These are phyloP conservation scores for Scopus umbretta DNA, from an alignment of 2,113 vertebrate species.

Conservation along the genomic window DNA sequence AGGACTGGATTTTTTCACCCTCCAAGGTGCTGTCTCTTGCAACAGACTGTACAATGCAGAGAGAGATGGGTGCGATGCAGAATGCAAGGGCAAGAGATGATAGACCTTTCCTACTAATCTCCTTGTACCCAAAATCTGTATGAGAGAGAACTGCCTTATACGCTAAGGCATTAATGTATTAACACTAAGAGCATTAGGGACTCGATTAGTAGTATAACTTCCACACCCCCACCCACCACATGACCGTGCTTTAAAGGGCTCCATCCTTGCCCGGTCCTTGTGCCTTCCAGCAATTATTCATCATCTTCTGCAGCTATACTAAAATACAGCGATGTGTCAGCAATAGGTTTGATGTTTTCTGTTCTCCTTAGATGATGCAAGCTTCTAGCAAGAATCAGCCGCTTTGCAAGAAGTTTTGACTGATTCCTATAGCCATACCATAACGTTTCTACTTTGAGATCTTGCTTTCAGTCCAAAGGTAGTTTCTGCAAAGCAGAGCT, in stretches of 20 bases:
- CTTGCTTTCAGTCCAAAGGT: not conserved
- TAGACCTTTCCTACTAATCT: not conserved
- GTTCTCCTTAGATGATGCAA: not conserved
- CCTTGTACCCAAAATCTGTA: not conserved
- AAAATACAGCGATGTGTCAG: not conserved
- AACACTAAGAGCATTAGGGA: slow-evolving; percentile 21
- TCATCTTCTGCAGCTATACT: not conserved
- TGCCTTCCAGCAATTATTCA: not conserved
- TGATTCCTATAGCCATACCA: not conserved
- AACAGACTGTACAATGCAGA: fast-evolving
- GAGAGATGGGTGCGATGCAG: fast-evolving
- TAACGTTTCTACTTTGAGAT: not conserved
- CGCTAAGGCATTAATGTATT: not conserved
- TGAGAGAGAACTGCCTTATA: not conserved
- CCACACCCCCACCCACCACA: not conserved
- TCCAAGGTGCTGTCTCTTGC: not conserved
- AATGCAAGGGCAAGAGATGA: not conserved
- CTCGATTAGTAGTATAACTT: not conserved
- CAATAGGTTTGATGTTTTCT: not conserved
- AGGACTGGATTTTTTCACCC: not conserved
- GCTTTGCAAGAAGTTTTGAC: not conserved
- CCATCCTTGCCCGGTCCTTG: not conserved
- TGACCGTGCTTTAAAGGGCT: not conserved
- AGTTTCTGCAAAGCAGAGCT: not conserved
- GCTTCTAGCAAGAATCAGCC: not conserved